A percentile compares a stretch with the other conserved stretches of the same genome.
Evolutionary conservation across 2,113 vertebrate species (phyloP).

Genomic region (Ceuthmochares aereus): DNA sequence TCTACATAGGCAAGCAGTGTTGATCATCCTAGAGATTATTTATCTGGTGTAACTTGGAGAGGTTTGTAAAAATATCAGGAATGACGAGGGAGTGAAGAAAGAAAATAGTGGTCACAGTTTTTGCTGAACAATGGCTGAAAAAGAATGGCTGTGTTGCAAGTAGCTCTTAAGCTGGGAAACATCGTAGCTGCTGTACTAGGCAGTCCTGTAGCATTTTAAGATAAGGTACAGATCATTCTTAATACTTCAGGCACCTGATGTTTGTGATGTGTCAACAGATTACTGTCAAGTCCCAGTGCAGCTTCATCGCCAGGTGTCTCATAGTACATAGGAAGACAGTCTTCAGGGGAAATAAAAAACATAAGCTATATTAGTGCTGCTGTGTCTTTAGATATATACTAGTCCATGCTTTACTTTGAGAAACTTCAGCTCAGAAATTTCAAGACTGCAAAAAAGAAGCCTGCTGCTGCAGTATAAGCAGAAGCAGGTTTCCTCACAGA

Average conservation of each 20-base stretch:
- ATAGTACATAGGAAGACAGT: not conserved
- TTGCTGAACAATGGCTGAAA: not conserved
- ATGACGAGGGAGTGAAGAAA: not conserved
- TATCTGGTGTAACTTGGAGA: not conserved
- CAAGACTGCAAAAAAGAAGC: not conserved
- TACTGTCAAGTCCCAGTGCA: constrained; percentile 40
- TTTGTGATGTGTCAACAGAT: constrained; percentile 28
- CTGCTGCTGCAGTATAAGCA: not conserved
- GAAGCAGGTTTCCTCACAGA: not conserved
- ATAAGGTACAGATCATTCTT: constrained; percentile 18
- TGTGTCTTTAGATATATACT: not conserved
- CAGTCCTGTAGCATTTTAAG: constrained; percentile 29
- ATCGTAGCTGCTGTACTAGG: not conserved
- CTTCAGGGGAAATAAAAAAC: not conserved
- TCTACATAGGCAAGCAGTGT: not conserved
- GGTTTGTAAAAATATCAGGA: not conserved
- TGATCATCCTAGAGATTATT: not conserved
- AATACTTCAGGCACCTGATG: constrained; percentile 12
- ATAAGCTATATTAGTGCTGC: not conserved
- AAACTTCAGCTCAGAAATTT: constrained; percentile 42
- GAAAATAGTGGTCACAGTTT: not conserved
- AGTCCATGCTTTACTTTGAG: not conserved
- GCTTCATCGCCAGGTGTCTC: constrained; percentile 49
- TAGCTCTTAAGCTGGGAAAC: not conserved
- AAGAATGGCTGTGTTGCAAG: not conserved